Evolutionary conservation across 35 echinoderm and acorn worm genomes (phyloP).

Genomic region (Heliocidaris tuberculata): DNA sequence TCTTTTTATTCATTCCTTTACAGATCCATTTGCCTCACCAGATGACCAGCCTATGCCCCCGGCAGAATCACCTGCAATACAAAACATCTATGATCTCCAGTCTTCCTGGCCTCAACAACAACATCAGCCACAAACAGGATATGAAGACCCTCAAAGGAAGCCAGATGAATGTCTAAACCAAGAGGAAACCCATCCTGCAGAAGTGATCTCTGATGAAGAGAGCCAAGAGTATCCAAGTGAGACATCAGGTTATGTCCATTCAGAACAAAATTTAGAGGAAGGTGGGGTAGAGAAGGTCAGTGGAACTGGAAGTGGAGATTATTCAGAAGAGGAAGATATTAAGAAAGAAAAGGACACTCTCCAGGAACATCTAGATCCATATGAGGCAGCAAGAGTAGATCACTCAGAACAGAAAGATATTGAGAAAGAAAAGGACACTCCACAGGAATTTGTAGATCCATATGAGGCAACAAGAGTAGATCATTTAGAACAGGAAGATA

Average conservation of each 20-base stretch:
- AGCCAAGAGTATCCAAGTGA: neutral
- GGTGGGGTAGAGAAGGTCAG: neutral
- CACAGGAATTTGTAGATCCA: neutral
- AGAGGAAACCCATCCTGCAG: neutral
- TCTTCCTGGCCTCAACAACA: conserved; percentile 38
- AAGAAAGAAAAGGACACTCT: too few relatives aligned
- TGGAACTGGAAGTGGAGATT: neutral
- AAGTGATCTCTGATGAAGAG: neutral
- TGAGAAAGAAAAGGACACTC: neutral
- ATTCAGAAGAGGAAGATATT: neutral
- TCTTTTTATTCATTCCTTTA: neutral
- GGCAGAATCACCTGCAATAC: neutral
- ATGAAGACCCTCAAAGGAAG: neutral
- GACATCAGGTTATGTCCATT: neutral
- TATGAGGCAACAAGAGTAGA: too few relatives aligned
- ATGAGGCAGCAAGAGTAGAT: neutral
- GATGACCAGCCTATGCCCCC: conserved; percentile 34
- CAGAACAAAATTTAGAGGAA: neutral
- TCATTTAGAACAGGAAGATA: too few relatives aligned
- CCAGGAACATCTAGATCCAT: neutral
- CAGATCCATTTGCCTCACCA: conserved; percentile 37
- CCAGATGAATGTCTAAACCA: neutral
- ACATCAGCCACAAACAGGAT: neutral
- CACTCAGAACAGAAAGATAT: neutral
- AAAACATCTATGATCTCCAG: conserved; percentile 43